Percentiles rank a stretch among this genome's conserved stretches.
phyloP scores from a whole-genome alignment of 2,797 vertebrate species.

The Danionella dracula region DNA sequence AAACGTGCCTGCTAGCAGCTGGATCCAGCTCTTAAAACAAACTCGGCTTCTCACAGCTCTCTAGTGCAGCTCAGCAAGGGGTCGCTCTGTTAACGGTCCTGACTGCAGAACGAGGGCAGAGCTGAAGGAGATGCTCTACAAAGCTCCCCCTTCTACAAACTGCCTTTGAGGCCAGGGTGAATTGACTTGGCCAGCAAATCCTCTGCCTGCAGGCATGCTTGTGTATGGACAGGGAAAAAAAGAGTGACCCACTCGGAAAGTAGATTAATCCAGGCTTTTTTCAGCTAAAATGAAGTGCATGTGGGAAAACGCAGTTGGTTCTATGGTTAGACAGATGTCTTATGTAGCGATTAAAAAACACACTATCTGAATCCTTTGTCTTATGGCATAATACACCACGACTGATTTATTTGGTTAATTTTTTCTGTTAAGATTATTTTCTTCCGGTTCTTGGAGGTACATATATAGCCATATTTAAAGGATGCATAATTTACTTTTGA shows the following conservation, averaged over 20 bases:
- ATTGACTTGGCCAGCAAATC: not conserved
- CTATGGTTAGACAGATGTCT: too few species aligned
- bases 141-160: not conserved
- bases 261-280: conserved; percentile 14
- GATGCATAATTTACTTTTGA: too few species aligned
- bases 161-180: not conserved
- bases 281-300: not conserved
- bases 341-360: too few species aligned
- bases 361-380: too few species aligned
- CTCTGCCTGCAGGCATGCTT: not conserved
- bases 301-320: not conserved
- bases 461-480: too few species aligned
- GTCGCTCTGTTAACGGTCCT: not conserved
- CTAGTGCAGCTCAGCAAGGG: not conserved
- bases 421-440: too few species aligned
- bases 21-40: not conserved
- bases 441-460: too few species aligned
- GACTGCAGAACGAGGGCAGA: not conserved
- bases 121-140: conserved; percentile 1
- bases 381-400: too few species aligned
- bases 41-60: not conserved
- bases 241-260: conserved; percentile 13
- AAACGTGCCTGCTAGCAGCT: not conserved
- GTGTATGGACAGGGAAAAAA: conserved; percentile 2
- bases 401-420: too few species aligned